These are phyloP conservation scores for honey bee (Apis mellifera) DNA, from an alignment of 1,140 invertebrate species.

Conservation along the genomic window DNA sequence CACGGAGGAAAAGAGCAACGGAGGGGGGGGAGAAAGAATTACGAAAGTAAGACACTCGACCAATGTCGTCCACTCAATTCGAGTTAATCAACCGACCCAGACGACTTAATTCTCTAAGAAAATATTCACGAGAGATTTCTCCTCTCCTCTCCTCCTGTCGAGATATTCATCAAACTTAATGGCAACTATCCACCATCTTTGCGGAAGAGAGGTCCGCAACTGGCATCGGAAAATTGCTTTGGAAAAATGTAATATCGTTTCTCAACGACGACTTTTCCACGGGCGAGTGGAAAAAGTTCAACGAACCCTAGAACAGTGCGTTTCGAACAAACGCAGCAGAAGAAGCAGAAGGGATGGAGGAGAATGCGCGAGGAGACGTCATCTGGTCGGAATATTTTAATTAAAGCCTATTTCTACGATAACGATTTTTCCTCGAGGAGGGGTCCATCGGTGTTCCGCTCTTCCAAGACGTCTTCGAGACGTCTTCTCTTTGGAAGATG, in stretches of 20 bases:
- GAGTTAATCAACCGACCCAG: not conserved
- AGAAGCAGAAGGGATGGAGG: not conserved
- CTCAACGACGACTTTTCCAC: not conserved
- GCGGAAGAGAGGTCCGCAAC: not conserved
- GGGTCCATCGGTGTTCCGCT: not conserved
- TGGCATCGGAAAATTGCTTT: constrained; percentile 7
- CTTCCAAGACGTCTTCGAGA: constrained; percentile 19
- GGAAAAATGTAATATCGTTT: constrained; percentile 18
- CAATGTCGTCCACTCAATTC: constrained; percentile 20
- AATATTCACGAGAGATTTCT: constrained; percentile 16
- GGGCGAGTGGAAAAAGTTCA: not conserved
- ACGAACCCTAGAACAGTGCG: not conserved
- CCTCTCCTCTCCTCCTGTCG: not conserved
- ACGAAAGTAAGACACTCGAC: constrained; percentile 15
- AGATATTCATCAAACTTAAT: constrained; percentile 26
- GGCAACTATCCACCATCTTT: not conserved
- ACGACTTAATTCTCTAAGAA: constrained; percentile 7
- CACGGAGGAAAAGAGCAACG: not conserved
- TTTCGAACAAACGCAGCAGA: not conserved
- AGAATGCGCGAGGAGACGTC: constrained; percentile 13
- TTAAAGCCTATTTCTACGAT: constrained; percentile 59
- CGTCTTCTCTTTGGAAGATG: constrained; percentile 11
- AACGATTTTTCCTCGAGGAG: constrained; percentile 35
- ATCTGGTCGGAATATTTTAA: constrained; percentile 62
- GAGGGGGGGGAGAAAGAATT: not conserved